Percentiles rank a stretch among this genome's conserved stretches.
Conservation (phyloP, 2,888 invertebrate species). For the Orthosia incerta region DNA sequence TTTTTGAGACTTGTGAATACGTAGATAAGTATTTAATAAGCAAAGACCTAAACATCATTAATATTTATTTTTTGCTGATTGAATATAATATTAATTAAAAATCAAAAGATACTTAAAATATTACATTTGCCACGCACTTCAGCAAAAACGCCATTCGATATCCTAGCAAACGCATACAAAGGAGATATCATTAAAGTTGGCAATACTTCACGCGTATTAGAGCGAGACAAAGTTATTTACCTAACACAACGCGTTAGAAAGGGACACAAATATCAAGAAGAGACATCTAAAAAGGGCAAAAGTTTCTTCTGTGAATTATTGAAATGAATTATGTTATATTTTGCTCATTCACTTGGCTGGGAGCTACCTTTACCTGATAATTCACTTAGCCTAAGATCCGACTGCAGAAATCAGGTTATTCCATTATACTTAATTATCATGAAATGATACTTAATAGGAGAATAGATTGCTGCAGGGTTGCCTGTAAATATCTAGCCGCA, state of each 20-base stretch:
- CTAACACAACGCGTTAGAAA: slow-evolving; percentile 54
- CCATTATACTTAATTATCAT: too few relatives aligned
- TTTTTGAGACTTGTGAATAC: background rate
- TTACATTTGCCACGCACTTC: slow-evolving; percentile 37
- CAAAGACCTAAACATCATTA: too few relatives aligned
- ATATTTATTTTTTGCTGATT: background rate
- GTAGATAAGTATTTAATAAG: rapidly evolving
- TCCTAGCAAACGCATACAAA: slow-evolving; percentile 77
- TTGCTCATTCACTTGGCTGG: slow-evolving; percentile 78
- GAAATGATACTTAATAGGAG: too few relatives aligned
- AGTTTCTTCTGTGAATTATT: slow-evolving; percentile 82
- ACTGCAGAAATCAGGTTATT: too few relatives aligned
- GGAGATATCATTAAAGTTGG: slow-evolving; percentile 83
- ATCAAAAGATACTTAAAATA: background rate
- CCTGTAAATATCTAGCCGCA: too few relatives aligned
- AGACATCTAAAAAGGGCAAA: slow-evolving; percentile 74
- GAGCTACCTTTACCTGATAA: slow-evolving; percentile 56
- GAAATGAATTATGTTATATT: slow-evolving; percentile 85
- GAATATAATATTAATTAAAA: background rate
- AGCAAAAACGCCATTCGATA: slow-evolving; percentile 65
- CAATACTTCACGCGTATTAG: slow-evolving; percentile 74
- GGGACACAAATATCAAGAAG: slow-evolving; percentile 63
- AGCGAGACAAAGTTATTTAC: slow-evolving; percentile 73
- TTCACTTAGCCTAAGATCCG: slow-evolving; percentile 40
- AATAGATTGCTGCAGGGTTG: too few relatives aligned